Percentiles rank a stretch among this genome's conserved stretches.
Conservation (phyloP, 2,888 invertebrate species). For the Torymus auratus region DNA sequence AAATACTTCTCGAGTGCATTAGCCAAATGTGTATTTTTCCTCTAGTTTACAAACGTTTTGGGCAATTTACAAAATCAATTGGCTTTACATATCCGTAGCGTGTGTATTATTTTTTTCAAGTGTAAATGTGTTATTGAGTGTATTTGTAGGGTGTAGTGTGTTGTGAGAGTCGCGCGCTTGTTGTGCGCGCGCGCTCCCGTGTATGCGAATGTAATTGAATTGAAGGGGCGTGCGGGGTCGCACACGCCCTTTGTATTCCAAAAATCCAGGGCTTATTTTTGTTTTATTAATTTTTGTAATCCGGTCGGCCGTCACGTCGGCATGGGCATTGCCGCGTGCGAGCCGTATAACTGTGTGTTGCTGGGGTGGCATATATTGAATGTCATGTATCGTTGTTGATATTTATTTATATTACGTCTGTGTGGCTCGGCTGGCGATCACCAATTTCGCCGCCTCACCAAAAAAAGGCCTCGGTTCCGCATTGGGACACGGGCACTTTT, state of each 20-base stretch:
- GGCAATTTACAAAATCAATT: slow-evolving; percentile 77
- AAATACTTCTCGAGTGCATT: slow-evolving; percentile 1
- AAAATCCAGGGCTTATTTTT: slow-evolving; percentile 71
- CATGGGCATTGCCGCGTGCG: slow-evolving; percentile 63
- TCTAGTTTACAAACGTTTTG: slow-evolving; percentile 49
- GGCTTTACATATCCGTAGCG: slow-evolving; percentile 77
- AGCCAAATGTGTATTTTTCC: slow-evolving; percentile 57
- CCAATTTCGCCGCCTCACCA: slow-evolving; percentile 71
- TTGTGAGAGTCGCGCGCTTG: slow-evolving; percentile 63
- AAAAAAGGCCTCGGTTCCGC: slow-evolving; percentile 46
- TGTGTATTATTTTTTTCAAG: slow-evolving; percentile 64
- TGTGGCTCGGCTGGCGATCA: slow-evolving; percentile 63
- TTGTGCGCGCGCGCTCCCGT: slow-evolving; percentile 64
- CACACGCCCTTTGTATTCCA: slow-evolving; percentile 69
- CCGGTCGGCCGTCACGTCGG: slow-evolving; percentile 53
- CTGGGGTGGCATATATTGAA: slow-evolving; percentile 59
- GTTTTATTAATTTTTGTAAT: slow-evolving; percentile 56
- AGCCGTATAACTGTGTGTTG: slow-evolving; percentile 64
- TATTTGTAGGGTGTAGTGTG: slow-evolving; percentile 61
- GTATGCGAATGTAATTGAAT: slow-evolving; percentile 60
- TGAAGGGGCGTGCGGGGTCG: slow-evolving; percentile 71
- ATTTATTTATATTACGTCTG: slow-evolving; percentile 56
- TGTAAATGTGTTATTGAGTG: slow-evolving; percentile 63
- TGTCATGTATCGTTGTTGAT: slow-evolving; percentile 64
- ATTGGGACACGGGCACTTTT: slow-evolving; percentile 60